These are phyloP conservation scores for Merops nubicus DNA, from an alignment of 2,113 vertebrate species.

Conservation along the genomic window DNA sequence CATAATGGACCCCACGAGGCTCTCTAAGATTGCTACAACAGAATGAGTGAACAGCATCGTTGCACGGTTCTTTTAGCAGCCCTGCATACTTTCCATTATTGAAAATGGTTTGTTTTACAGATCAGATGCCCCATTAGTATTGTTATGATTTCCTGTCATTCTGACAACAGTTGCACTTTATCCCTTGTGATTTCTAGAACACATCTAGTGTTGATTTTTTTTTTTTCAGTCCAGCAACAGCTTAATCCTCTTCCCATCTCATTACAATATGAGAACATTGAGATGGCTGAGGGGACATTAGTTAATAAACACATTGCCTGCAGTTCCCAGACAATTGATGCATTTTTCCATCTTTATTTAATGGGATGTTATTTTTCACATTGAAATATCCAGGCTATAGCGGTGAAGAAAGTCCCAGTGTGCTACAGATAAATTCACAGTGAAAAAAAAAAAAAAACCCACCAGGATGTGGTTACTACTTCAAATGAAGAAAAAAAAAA, in stretches of 20 bases:
- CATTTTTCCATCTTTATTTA: conserved; percentile 9
- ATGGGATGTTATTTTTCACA: neutral
- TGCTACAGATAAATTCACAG: neutral
- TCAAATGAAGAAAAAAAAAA: neutral
- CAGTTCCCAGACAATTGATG: neutral
- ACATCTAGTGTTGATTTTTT: neutral
- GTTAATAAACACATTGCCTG: neutral
- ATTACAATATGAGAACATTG: neutral
- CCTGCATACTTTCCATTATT: neutral
- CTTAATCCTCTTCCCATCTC: neutral
- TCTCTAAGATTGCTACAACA: neutral
- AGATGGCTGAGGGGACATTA: neutral
- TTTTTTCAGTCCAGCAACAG: neutral
- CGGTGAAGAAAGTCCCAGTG: neutral
- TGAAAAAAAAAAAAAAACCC: neutral
- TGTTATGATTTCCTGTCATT: conserved; percentile 7
- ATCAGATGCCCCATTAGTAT: neutral
- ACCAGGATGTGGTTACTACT: neutral
- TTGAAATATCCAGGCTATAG: neutral
- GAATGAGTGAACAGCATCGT: neutral
- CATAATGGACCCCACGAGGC: neutral
- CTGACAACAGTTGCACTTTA: neutral
- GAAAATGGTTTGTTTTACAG: neutral
- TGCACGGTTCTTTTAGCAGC: neutral
- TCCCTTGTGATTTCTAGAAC: neutral